Base-by-base conservation (phyloP, 2,888 invertebrate species). In the Euclidia mi region DNA sequence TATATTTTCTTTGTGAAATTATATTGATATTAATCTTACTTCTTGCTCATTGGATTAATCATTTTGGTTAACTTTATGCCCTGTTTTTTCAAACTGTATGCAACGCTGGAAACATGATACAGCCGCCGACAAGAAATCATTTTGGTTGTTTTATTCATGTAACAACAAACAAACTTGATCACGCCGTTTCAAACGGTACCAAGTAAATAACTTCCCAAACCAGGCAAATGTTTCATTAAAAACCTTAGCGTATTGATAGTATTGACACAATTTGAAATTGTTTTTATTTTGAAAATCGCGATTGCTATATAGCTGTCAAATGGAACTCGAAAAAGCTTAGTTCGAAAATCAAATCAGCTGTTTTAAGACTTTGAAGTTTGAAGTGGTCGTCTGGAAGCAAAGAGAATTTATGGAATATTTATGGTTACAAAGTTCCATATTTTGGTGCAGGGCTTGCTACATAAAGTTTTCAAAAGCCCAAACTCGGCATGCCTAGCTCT, bases 61-160 rank as follows among this genome's bases (percentile, higher is more conserved):
- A 94, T 87, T 82, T 92, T 94, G 70, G 81, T 81, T 1, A 94
- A 79, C 76, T 91, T 92, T 1, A 89, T 40, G 2, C 91, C 92
- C 69, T 89, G 90, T 61, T 92, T 94, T 65, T 90, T 92, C 0
- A 84, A 46, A 73, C 65, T 90, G 57, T 65, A 79, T 31, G 76
- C 49, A 12, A 82, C 71, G 49, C 75, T 69, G 7, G 91, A 82
- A 56, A 84, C 74, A 68, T 92, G 90, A 67, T 87, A 92, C 61
- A 89, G 69, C 46, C 93, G 82, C 1, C 79, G 79, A 61, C 88
- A 76, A 67, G 83, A 82, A 56, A 76, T 78, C 76, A 81, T 80
- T 17, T 1, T 40, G 18, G 18, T 2, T 2, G 6, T 1, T 34
- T 3, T 34, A 6, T 34, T 14, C 7, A 11, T 29, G 12, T 32